Conservation (phyloP, 2,113 vertebrate species). For the Oriolus oriolus region DNA sequence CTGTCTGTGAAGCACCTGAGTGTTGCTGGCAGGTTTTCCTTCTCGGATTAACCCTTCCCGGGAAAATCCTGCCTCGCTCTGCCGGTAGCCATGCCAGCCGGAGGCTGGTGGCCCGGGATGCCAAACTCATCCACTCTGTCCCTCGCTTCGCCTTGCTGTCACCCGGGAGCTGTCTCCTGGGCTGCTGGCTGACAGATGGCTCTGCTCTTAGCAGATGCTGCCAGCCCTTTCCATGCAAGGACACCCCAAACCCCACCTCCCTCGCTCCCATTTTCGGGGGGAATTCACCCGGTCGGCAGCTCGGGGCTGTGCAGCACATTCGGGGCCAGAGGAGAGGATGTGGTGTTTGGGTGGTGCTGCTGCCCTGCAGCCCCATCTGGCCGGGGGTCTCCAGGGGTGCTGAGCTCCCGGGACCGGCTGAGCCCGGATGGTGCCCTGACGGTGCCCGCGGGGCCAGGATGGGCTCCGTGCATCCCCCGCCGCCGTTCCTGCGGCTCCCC, state of each 20-base stretch:
- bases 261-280: background rate
- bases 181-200: background rate
- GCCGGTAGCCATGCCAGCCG: background rate
- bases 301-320: accelerated
- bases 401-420: background rate
- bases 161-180: background rate
- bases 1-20: background rate
- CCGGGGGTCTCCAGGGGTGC: accelerated
- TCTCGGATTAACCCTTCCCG: background rate
- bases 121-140: background rate
- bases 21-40: conserved; percentile 2
- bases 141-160: background rate
- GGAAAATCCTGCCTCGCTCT: background rate
- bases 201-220: background rate
- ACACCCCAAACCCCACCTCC: background rate
- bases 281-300: background rate
- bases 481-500: background rate
- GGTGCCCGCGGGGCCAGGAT: background rate
- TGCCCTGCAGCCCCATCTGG: background rate
- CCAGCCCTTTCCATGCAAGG: background rate
- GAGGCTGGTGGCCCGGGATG: background rate
- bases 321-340: background rate
- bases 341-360: background rate
- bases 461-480: accelerated
- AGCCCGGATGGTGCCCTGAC: accelerated